Base-by-base conservation (phyloP, 1,140 invertebrate genomes). In the Lutraria rhynchaena region DNA sequence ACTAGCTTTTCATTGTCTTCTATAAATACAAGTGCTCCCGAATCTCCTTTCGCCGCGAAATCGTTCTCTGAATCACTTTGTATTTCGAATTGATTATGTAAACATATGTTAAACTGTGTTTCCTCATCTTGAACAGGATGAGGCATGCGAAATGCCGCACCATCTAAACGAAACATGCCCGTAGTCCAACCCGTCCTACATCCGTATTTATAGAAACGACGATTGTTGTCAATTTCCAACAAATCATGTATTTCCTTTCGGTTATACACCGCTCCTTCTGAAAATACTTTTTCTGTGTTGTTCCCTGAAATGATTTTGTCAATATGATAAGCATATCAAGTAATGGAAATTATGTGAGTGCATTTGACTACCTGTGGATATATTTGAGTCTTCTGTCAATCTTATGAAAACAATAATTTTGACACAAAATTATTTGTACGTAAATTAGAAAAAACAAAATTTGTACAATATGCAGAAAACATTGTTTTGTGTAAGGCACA, bases 31-130 rank as follows among this genome's bases (percentile, higher is more conserved):
- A 57, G 24, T 5, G 55, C n/a, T 3, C 55, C 55, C n/a, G 55
- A 27, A 29, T 57, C 55, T 17, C 55, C 55, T 5, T 17, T 4
- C 17, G 27, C 3, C 3, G 55, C 55, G 24, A 57, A 57, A 4
- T 27, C n/a, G 3, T 1, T 27, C 15, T 27, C 9, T 9, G 24
- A 22, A 27, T 11, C 17, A 57, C 9, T 27, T 4, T 27, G 3
- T 27, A 57, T 57, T 57, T 57, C 55, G 4, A 27, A 57, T 29
- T 57, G 55, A 27, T 57, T 57, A 17, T 57, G 24, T 17, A 57
- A 27, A n/a, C n/a, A n/a, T n/a, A n/a, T n/a, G 4, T n/a, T 5
- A n/a, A 53, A 53, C 4, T 22, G 19, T n/a, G 17, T 3, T n/a
- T 22, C 51, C 24, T n/a, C 4, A 17, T 53, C 19, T 53, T 53